Percentiles rank a stretch among this genome's conserved stretches.
phyloP scores from a whole-genome alignment of 1,140 invertebrate species.

The Archivesica marissinica region DNA sequence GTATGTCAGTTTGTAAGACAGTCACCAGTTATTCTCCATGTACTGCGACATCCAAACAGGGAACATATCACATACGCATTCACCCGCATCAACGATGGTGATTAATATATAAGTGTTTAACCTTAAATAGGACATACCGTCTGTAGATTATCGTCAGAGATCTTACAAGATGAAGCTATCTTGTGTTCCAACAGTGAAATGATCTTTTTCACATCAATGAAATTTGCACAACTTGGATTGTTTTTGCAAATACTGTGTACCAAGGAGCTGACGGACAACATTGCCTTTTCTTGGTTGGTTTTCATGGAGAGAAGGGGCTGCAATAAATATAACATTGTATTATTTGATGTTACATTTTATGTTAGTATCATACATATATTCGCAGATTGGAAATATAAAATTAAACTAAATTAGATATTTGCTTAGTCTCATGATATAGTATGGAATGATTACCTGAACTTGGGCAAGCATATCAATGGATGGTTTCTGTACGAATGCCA shows the following conservation, averaged over 20 bases:
- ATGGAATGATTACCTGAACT: constrained; percentile 84
- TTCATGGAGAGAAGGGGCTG: constrained; percentile 87
- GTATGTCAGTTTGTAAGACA: no score
- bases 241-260: constrained; percentile 84
- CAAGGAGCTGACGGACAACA: constrained; percentile 85
- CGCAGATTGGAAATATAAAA: background rate
- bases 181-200: constrained; percentile 84
- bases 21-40: no score
- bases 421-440: no score
- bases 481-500: constrained; percentile 91
- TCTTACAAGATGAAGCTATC: constrained; percentile 85
- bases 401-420: background rate
- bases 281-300: constrained; percentile 84
- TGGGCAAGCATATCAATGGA: constrained; percentile 88
- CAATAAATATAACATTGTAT: constrained; percentile 11
- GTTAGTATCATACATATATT: background rate
- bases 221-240: constrained; percentile 80
- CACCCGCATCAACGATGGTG: no score
- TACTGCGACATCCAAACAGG: no score
- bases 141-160: constrained; percentile 88
- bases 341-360: background rate
- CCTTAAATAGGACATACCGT: constrained; percentile 85
- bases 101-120: no score
- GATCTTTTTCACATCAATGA: constrained; percentile 85
- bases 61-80: no score